Conservation (phyloP, 2,797 vertebrate genomes). For the Tauraco hartlaubi region DNA sequence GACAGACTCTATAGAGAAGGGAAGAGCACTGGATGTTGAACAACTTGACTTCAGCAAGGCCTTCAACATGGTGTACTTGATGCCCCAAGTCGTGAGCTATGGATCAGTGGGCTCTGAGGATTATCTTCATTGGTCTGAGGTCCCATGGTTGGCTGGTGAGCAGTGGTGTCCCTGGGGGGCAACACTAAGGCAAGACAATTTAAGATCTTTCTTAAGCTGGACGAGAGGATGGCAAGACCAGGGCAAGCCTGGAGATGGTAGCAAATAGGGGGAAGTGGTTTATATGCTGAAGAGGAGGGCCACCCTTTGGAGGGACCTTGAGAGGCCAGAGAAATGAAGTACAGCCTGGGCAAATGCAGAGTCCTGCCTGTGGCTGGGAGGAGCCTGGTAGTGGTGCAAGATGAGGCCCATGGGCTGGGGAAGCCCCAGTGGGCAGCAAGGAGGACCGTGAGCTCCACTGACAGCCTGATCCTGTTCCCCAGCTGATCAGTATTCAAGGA, state of each 20-base stretch:
- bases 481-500: not conserved
- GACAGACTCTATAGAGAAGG: not conserved
- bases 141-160: not conserved
- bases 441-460: not conserved
- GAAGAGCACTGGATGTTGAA: not conserved
- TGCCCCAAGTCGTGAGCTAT: not conserved
- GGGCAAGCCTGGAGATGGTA: not conserved
- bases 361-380: not conserved
- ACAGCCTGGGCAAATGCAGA: not conserved
- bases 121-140: not conserved
- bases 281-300: too few relatives aligned
- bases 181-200: not conserved
- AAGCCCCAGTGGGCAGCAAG: not conserved
- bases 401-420: not conserved
- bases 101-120: not conserved
- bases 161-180: not conserved
- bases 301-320: not conserved
- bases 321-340: not conserved
- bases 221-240: not conserved
- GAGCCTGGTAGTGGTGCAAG: not conserved
- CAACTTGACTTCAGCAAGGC: not conserved
- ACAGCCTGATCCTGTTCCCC: not conserved
- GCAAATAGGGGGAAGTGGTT: rapidly evolving
- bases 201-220: not conserved
- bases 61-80: not conserved